These are phyloP conservation scores for Monodelphis domestica DNA, from an alignment of 2,797 vertebrate genomes.

Conservation along the genomic window DNA sequence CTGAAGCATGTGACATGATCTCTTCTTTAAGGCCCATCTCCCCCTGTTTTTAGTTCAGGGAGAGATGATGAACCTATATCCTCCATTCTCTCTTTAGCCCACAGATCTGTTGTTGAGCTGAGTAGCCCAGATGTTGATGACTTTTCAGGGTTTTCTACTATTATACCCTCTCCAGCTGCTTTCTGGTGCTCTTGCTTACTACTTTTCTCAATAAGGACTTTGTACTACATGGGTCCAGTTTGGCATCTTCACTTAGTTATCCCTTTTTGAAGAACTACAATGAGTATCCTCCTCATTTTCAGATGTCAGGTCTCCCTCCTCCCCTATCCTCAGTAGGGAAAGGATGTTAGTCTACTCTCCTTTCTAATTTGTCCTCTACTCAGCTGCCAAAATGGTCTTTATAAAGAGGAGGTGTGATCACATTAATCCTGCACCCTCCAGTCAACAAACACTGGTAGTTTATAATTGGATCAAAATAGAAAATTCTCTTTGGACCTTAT, in stretches of 20 bases:
- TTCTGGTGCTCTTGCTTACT: neutral
- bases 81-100: neutral
- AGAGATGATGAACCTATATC: neutral
- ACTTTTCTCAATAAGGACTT: neutral
- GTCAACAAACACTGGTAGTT: neutral
- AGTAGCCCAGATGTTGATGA: neutral
- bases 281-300: neutral
- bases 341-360: neutral
- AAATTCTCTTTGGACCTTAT: neutral
- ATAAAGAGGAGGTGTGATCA: neutral
- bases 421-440: neutral
- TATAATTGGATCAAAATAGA: neutral
- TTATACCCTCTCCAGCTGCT: neutral
- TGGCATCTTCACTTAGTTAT: neutral
- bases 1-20: neutral
- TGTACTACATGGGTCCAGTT: neutral
- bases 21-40: neutral
- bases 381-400: neutral
- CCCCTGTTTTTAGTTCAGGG: neutral
- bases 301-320: neutral
- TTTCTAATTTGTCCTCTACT: neutral
- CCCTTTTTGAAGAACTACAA: neutral
- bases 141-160: neutral
- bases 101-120: neutral
- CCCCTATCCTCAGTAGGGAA: neutral